phyloP scores from a whole-genome alignment of 2,888 invertebrate species.

The Magallana nippona region DNA sequence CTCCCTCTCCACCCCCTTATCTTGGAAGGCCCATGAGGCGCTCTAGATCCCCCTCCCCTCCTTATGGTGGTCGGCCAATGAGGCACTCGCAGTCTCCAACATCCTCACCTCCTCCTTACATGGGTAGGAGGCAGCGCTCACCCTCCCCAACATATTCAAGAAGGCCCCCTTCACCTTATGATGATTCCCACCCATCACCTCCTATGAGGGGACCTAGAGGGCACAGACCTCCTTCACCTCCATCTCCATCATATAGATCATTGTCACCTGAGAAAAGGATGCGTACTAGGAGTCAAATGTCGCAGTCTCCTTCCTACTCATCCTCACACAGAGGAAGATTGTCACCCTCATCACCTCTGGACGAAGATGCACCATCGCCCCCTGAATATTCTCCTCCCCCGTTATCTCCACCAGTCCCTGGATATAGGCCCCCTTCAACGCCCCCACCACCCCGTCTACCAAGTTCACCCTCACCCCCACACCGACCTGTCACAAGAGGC shows the following conservation, averaged over 20 bases:
- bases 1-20: constrained; percentile 52
- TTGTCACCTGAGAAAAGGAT: constrained; percentile 35
- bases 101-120: constrained; percentile 44
- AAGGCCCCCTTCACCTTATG: constrained; percentile 48
- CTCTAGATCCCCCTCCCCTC: constrained; percentile 39
- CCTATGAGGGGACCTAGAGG: constrained; percentile 41
- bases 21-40: constrained; percentile 52
- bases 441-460: constrained; percentile 31
- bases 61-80: constrained; percentile 42
- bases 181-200: constrained; percentile 48
- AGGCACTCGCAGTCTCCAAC: constrained; percentile 55
- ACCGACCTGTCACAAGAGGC: constrained; percentile 52
- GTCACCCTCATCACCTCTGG: constrained; percentile 34
- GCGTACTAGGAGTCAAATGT: constrained; percentile 38
- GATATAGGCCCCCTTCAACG: constrained; percentile 37
- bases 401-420: constrained; percentile 36
- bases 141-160: constrained; percentile 45
- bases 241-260: constrained; percentile 22
- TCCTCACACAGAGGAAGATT: constrained; percentile 31
- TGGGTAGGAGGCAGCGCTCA: constrained; percentile 48
- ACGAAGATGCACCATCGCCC: constrained; percentile 3
- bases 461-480: constrained; percentile 57
- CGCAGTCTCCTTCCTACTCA: constrained; percentile 37
- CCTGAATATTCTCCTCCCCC: constrained; percentile 33
- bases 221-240: constrained; percentile 48